Base-by-base conservation (phyloP, 2,113 vertebrate genomes). In the Calonectris borealis region DNA sequence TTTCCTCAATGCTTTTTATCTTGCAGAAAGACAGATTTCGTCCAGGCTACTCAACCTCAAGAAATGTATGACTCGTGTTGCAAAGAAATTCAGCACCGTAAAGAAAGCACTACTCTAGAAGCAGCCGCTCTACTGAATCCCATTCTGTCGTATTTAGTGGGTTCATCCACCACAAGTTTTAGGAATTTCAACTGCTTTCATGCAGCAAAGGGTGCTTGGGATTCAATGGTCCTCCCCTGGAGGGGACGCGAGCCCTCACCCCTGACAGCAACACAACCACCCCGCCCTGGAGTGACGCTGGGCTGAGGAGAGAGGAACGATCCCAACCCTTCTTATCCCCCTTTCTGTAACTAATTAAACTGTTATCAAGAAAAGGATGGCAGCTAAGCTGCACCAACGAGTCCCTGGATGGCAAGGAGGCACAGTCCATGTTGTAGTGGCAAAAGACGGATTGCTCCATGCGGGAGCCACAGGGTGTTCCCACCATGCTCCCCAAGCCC, bases 211-310 rank as follows among this genome's bases (percentile, higher is more conserved):
- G 6, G 7, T 57, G 26, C 6, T 52, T 57, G 29, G 34, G 21
- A 38, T 83, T 69, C 54, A 36, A 1, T 13, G 4, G 11, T 52
- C 42, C 11, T 68, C 6, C 15, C n/a, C 4, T 40, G 29, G 16
- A 71, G 22, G 1, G 9, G 7, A 60, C 0, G 0, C 0, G 2
- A 34, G 13, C 20, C 36, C 42, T 70, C 15, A 38, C 4, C 32
- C 51, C 44, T 20, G 34, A 60, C 15, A 42, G 20, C 27, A 48
- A 6, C 22, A 58, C 36, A 40, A 2, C 16, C 13, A 29, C 8
- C 11, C 10, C 0, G 0, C n/a, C 38, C 46, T 64, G 60, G 11
- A 51, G 10, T 3, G 6, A 48, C 26, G 18, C 6, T 4, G 17
- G 16, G 5, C 6, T 24, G 27, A 38, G 16, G 13, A 68, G 21